These are phyloP conservation scores for Stomatorhinus ivindoensis DNA, from an alignment of 2,113 vertebrate genomes.

Conservation along the genomic window DNA sequence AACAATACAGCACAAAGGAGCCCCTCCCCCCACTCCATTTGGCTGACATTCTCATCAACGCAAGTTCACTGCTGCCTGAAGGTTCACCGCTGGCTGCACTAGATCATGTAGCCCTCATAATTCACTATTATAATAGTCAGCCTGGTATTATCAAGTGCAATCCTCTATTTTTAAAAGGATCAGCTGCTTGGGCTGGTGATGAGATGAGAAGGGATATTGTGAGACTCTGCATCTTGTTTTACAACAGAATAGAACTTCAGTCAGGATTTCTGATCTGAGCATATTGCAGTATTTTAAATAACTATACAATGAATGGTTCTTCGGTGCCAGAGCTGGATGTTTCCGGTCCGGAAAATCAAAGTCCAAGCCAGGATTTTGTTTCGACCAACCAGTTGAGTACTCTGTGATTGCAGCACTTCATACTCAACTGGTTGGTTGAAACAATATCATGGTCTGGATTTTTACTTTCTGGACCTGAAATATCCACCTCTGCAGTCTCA, in stretches of 20 bases:
- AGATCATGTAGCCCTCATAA: neutral
- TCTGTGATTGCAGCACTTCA: neutral
- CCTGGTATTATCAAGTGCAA: neutral
- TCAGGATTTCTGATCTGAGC: neutral
- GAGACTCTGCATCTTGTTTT: neutral
- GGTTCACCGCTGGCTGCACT: neutral
- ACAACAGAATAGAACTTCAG: neutral
- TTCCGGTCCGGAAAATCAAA: neutral
- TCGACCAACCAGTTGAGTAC: neutral
- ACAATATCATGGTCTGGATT: neutral
- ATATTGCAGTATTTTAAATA: neutral
- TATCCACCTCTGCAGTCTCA: neutral
- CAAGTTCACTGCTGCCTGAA: neutral
- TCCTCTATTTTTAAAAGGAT: neutral
- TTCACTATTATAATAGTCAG: neutral
- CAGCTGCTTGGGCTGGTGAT: neutral
- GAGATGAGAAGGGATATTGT: neutral
- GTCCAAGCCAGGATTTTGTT: neutral
- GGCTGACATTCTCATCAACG: neutral
- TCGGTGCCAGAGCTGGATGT: neutral
- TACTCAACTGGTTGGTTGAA: neutral
- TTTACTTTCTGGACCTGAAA: neutral
- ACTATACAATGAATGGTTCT: neutral
- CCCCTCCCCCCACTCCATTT: neutral
- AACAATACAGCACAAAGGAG: neutral